Conservation (phyloP, 1,140 invertebrate genomes). For the Nomia melanderi region DNA sequence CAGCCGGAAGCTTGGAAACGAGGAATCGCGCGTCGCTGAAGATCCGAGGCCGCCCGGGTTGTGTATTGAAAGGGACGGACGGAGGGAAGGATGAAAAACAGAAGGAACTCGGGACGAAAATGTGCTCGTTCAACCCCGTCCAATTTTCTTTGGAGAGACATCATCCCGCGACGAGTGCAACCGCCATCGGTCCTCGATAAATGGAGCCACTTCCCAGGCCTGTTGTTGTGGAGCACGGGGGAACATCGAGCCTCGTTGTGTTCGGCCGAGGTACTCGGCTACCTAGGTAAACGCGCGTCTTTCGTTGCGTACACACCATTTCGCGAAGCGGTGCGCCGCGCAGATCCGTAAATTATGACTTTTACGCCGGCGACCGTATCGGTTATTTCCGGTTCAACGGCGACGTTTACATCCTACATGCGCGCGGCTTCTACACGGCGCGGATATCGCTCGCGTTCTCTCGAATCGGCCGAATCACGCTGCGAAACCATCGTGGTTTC, state of each 20-base stretch:
- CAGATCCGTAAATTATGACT: constrained; percentile 35
- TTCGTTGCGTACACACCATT: neutral
- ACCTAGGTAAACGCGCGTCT: neutral
- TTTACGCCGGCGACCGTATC: constrained; percentile 38
- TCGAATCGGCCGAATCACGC: neutral
- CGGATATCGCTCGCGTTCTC: neutral
- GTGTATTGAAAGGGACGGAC: neutral
- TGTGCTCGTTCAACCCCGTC: constrained; percentile 15
- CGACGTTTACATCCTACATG: constrained; percentile 4
- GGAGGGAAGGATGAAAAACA: neutral
- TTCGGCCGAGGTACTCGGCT: neutral
- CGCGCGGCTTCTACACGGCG: too few species aligned
- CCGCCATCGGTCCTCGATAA: neutral
- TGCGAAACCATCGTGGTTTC: neutral
- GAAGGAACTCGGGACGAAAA: neutral
- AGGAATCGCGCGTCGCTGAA: too few species aligned
- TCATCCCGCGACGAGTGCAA: neutral
- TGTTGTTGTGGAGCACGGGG: too few species aligned
- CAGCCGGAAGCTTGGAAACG: constrained; percentile 1
- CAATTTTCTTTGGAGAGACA: constrained; percentile 34
- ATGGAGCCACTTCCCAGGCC: neutral
- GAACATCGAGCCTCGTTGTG: neutral
- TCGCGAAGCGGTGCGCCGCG: neutral
- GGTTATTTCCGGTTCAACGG: constrained; percentile 40
- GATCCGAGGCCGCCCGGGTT: neutral